A percentile compares a stretch with the other conserved stretches of the same genome.
phyloP scores from a whole-genome alignment of 2,797 vertebrate genomes.

The Bufotes viridis region DNA sequence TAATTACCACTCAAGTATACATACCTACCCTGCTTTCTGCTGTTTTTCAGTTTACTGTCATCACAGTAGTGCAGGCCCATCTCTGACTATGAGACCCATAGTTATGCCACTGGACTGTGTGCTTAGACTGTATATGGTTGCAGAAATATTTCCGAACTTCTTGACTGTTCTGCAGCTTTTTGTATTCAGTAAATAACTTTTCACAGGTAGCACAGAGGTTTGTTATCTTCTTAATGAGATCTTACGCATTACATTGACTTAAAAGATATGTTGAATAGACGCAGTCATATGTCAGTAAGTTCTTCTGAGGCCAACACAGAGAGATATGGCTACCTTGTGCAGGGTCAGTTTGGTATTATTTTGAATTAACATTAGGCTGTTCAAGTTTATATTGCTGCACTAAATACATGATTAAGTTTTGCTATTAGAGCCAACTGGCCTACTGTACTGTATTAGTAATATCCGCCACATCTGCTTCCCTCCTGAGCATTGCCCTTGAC shows the following conservation, averaged over 20 bases:
- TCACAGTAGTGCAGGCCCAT: too few relatives aligned
- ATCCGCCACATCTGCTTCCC: constrained; percentile 31
- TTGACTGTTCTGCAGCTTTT: neutral
- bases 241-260: too few relatives aligned
- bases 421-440: constrained; percentile 5
- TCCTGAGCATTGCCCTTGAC: constrained; percentile 15
- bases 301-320: neutral
- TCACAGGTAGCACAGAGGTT: neutral
- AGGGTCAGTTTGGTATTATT: neutral
- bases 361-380: neutral
- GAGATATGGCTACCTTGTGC: neutral
- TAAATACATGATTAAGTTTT: neutral
- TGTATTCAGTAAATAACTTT: neutral
- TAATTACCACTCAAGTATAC: too few relatives aligned
- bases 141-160: neutral
- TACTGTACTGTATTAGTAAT: constrained; percentile 23
- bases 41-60: too few relatives aligned
- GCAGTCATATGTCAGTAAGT: neutral
- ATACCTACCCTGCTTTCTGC: too few relatives aligned
- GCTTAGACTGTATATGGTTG: neutral
- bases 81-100: too few relatives aligned
- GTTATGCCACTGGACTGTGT: too few relatives aligned
- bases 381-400: neutral
- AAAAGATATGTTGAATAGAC: too few relatives aligned
- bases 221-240: neutral